Evolutionary conservation across 2,797 vertebrate species (phyloP), one percentile per base, ranked within the genome.

Genomic region (Nannoperca obscura): DNA sequence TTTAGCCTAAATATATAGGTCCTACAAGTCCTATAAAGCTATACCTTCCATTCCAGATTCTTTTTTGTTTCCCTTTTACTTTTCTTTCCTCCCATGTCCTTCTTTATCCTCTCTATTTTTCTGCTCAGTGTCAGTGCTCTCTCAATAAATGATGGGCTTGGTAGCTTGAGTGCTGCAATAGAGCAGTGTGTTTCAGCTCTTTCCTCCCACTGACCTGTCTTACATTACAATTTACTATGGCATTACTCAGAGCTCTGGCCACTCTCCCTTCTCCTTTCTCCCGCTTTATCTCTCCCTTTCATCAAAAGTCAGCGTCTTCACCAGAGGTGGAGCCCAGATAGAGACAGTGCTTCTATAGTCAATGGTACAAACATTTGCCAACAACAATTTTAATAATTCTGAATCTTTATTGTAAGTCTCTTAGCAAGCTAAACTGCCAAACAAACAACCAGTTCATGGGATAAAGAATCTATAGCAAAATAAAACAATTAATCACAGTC

Each of bases 211-310:
- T 74, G 78, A 85, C 86, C 80, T 86, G 80, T 89, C 79, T 81
- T 78, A 65, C 71, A 72, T 64, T 81, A 76, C 83, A 85, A 88
- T 89, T 88, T 89, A 89, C 78, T 81, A 49, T 42, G 76, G 71
- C 74, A 84, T 91, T 88, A 91, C 86, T 86, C 83, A 74, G 78
- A 85, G 70, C 70, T 85, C 75, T 78, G 81, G 81, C 77, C 70
- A 59, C 46, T 71, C 20, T 50, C 62, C 46, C 11, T 34, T 42
- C 62, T 22, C 1, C 64, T 70, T 30, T 59, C 42, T 74, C 54
- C n/a, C 3, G 2, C 52, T 71, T 61, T 78, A 30, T 76, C 40
- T 49, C 57, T 81, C n/a, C 53, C 30, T 70, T 76, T 80, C 53
- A 55, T 83, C 59, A 75, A 72, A 60, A 68, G 73, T 60, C 40